These are phyloP conservation scores for Anableps anableps DNA, from an alignment of 2,797 vertebrate species.

Conservation along the genomic window DNA sequence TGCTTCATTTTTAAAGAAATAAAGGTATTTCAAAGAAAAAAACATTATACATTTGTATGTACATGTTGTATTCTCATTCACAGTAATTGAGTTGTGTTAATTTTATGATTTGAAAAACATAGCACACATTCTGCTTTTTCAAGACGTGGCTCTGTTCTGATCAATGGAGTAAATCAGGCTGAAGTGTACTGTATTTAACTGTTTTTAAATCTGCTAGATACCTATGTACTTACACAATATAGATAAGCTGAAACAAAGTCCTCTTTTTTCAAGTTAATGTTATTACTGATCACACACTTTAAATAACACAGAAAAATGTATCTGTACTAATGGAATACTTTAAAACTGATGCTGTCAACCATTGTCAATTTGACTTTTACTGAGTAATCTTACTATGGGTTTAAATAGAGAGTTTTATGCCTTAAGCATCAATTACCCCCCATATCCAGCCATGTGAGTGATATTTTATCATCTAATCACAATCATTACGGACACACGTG, in stretches of 20 bases:
- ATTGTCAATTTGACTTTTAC: not conserved
- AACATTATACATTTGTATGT: not conserved
- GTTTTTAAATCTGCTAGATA: too few relatives aligned
- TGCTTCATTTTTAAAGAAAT: not conserved
- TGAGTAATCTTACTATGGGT: not conserved
- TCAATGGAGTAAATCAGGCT: not conserved
- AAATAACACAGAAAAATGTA: too few relatives aligned
- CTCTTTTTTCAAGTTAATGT: too few relatives aligned
- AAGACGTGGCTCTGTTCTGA: not conserved
- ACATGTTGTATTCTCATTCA: not conserved
- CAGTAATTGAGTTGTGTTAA: too few relatives aligned
- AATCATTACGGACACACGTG: slow-evolving; percentile 5
- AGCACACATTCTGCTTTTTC: not conserved
- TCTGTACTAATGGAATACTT: too few relatives aligned
- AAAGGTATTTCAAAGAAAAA: not conserved
- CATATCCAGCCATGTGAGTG: slow-evolving; percentile 8
- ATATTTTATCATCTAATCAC: slow-evolving; percentile 16
- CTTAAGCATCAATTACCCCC: not conserved
- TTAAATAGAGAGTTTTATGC: not conserved
- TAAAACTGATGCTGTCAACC: too few relatives aligned
- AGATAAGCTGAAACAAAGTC: too few relatives aligned
- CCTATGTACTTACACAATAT: too few relatives aligned
- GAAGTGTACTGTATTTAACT: not conserved
- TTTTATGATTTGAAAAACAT: too few relatives aligned
- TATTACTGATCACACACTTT: too few relatives aligned